Conservation (phyloP, 2,113 vertebrate genomes). For the Willisornis vidua region DNA sequence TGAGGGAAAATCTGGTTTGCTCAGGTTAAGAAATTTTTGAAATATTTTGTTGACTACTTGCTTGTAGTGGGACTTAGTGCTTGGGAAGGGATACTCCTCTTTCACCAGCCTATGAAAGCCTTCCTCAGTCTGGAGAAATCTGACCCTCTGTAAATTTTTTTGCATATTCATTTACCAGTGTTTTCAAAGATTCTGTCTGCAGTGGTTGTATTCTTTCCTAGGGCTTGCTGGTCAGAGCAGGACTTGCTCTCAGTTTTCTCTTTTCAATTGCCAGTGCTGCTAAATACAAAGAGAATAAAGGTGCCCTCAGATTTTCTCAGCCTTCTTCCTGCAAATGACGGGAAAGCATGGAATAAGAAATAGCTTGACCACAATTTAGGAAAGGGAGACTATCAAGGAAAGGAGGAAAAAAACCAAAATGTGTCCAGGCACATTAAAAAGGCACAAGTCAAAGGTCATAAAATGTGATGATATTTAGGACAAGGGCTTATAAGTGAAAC, state of each 20-base stretch:
- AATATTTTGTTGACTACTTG: slow-evolving; percentile 12
- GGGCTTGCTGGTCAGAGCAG: slow-evolving; percentile 1
- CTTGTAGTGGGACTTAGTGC: not conserved
- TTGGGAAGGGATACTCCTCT: not conserved
- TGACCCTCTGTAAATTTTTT: slow-evolving; percentile 7
- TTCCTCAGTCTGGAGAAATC: not conserved
- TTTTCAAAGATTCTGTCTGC: slow-evolving; percentile 32
- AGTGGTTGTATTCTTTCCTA: slow-evolving; percentile 1
- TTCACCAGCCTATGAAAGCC: not conserved
- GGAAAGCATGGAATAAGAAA: not conserved
- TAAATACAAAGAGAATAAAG: slow-evolving; percentile 23
- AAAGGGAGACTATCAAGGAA: not conserved
- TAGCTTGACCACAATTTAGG: not conserved
- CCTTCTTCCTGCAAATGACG: not conserved
- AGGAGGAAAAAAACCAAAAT: not conserved
- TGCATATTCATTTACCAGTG: slow-evolving; percentile 3
- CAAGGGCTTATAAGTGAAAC: not conserved
- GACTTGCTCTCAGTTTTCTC: slow-evolving; percentile 14
- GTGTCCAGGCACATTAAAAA: not conserved
- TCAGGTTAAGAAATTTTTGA: slow-evolving; percentile 7
- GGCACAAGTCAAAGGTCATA: not conserved
- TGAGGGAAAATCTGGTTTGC: not conserved
- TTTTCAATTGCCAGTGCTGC: not conserved
- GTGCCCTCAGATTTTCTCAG: not conserved
- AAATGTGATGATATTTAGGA: not conserved